Evolutionary conservation across 2,797 vertebrate genomes (phyloP).

Genomic region (Epinephelus awoara): DNA sequence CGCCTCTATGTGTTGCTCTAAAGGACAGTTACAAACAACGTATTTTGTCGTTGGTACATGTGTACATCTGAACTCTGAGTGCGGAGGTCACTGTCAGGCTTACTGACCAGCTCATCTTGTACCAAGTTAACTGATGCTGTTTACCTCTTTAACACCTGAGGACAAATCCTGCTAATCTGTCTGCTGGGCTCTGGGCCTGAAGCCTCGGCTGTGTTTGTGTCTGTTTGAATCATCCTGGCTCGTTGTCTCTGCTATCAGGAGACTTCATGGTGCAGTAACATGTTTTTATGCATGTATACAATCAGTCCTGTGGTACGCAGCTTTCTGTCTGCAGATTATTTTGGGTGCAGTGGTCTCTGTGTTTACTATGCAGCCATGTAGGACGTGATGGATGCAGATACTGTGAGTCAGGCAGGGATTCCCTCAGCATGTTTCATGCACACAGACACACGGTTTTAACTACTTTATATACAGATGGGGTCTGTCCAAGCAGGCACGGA

Average conservation of each 20-base stretch:
- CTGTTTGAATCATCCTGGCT: constrained; percentile 1
- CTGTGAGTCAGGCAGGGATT: constrained; percentile 17
- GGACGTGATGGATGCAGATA: constrained; percentile 10
- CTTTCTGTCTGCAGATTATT: constrained; percentile 21
- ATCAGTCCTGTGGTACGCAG: not conserved
- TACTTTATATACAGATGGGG: not conserved
- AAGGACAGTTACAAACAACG: not conserved
- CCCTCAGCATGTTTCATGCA: not conserved
- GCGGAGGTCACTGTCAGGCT: not conserved
- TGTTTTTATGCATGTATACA: not conserved
- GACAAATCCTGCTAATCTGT: constrained; percentile 43
- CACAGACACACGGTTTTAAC: not conserved
- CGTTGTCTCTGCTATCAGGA: not conserved
- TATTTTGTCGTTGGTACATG: not conserved
- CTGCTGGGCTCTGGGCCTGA: constrained; percentile 17
- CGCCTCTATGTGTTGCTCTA: no score
- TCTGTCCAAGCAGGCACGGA: not conserved
- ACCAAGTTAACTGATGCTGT: not conserved
- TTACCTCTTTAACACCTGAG: constrained; percentile 25
- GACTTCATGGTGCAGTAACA: not conserved
- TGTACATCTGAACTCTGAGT: not conserved
- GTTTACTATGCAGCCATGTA: constrained; percentile 5
- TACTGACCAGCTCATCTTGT: not conserved
- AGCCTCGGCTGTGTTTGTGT: constrained; percentile 8
- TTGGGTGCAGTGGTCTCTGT: constrained; percentile 10